Percentiles rank a stretch among this genome's conserved stretches.
Evolutionary conservation across 2,113 vertebrate species (phyloP).

Genomic region (Suncus etruscus): DNA sequence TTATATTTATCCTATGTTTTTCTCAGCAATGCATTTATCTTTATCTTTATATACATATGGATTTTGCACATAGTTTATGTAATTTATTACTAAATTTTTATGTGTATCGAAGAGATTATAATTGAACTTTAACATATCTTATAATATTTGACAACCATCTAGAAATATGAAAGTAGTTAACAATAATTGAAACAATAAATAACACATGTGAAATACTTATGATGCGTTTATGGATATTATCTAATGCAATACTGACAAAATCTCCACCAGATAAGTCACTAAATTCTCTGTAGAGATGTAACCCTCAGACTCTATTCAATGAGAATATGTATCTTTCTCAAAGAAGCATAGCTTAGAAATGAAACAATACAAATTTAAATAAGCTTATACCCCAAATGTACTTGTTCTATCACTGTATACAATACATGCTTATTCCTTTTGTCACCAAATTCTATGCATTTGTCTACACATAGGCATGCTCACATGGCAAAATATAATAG

Average conservation of each 20-base stretch:
- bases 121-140: not conserved
- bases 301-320: not conserved
- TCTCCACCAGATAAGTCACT: not conserved
- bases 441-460: not conserved
- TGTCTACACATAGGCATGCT: not conserved
- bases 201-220: fast-evolving
- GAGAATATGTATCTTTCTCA: not conserved
- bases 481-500: not conserved
- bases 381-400: not conserved
- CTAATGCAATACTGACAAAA: not conserved
- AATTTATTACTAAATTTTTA: not conserved
- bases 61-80: too few relatives aligned
- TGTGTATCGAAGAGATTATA: not conserved
- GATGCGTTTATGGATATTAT: not conserved
- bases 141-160: not conserved
- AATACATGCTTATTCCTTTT: not conserved
- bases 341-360: not conserved
- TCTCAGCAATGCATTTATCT: not conserved
- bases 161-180: not conserved
- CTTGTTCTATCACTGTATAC: not conserved
- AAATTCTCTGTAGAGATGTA: not conserved
- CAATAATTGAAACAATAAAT: not conserved
- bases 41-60: too few relatives aligned
- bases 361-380: not conserved
- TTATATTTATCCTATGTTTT: not conserved